A percentile compares a stretch with the other conserved stretches of the same genome.
Evolutionary conservation across 2,113 vertebrate species (phyloP).

Genomic region (Riparia riparia): DNA sequence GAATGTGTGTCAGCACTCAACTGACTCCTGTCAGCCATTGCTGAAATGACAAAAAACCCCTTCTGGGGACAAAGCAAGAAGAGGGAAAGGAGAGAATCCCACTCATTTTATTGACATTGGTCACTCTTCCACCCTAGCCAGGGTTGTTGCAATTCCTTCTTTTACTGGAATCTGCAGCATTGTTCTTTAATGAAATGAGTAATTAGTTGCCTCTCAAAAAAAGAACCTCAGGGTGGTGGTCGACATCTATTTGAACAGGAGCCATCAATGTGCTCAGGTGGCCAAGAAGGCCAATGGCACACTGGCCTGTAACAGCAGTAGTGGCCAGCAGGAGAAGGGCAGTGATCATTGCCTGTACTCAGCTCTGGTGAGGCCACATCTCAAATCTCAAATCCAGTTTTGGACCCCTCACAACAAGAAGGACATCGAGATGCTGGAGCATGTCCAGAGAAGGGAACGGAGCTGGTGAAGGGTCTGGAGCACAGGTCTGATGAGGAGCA

Average conservation of each 20-base stretch:
- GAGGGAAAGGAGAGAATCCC: not conserved
- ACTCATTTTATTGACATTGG: not conserved
- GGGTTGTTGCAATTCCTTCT: not conserved
- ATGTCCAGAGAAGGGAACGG: rapidly evolving
- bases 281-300: not conserved
- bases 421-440: not conserved
- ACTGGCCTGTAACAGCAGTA: not conserved
- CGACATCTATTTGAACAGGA: rapidly evolving
- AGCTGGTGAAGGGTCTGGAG: not conserved
- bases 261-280: not conserved
- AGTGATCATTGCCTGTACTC: rapidly evolving
- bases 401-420: rapidly evolving
- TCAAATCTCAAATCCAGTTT: not conserved
- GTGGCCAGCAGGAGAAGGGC: not conserved
- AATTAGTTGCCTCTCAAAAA: not conserved
- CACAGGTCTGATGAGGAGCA: not conserved
- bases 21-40: slow-evolving; percentile 64
- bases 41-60: slow-evolving; percentile 66
- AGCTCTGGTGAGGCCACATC: rapidly evolving
- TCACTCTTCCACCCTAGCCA: not conserved
- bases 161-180: not conserved
- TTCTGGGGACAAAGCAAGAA: slow-evolving; percentile 56
- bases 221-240: not conserved
- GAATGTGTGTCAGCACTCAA: slow-evolving; percentile 58
- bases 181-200: not conserved